phyloP scores from a whole-genome alignment of 2,888 invertebrate species.

The Synanthedon formicaeformis region DNA sequence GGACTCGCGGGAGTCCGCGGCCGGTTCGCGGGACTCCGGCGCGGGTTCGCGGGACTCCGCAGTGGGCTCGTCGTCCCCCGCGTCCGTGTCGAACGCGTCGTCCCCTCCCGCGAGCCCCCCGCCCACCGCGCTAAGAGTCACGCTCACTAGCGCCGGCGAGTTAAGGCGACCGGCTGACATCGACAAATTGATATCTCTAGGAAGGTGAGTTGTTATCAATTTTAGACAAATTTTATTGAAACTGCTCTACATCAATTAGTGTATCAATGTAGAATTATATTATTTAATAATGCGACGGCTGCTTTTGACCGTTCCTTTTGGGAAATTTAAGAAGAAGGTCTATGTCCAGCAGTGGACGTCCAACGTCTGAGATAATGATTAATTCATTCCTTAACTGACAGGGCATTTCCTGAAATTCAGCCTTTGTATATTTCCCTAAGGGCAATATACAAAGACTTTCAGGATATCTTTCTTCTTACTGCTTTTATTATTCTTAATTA shows the following conservation, averaged over 20 bases:
- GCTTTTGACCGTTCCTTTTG: too few species aligned
- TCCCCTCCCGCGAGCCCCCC: conserved; percentile 46
- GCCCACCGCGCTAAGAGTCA: conserved; percentile 51
- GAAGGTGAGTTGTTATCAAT: conserved; percentile 23
- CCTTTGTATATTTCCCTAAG: too few species aligned
- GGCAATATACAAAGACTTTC: too few species aligned
- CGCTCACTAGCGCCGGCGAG: conserved; percentile 73
- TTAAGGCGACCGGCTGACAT: conserved; percentile 54
- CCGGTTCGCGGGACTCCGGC: conserved; percentile 18
- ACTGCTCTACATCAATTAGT: conserved; percentile 49
- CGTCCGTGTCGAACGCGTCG: conserved; percentile 29
- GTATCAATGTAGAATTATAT: conserved; percentile 74
- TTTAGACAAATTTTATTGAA: not conserved
- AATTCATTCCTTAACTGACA: too few species aligned
- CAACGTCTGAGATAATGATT: too few species aligned
- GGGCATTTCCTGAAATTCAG: too few species aligned
- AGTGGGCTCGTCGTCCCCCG: conserved; percentile 69
- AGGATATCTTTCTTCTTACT: too few species aligned
- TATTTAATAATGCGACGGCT: too few species aligned
- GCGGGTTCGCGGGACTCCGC: conserved; percentile 68
- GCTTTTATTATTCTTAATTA: too few species aligned
- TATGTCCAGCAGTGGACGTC: too few species aligned
- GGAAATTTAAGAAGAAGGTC: too few species aligned
- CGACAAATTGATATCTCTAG: conserved; percentile 42
- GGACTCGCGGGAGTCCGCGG: conserved; percentile 19